Conservation (phyloP, 2,113 vertebrate species). For the Percina caprodes region DNA sequence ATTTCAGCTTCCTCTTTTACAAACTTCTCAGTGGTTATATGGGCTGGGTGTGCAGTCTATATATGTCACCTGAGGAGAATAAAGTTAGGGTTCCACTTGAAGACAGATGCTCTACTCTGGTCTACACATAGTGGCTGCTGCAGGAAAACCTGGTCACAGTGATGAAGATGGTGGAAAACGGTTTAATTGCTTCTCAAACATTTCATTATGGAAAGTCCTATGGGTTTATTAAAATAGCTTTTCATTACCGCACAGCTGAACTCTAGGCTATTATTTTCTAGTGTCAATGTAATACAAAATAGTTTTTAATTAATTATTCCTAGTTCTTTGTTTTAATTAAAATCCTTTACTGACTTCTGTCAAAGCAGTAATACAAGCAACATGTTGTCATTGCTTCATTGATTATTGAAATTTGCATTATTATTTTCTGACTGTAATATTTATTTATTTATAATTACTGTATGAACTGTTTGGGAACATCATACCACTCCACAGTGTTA, state of each 20-base stretch:
- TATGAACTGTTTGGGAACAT: not conserved
- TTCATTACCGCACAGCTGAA: not conserved
- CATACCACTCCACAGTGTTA: not conserved
- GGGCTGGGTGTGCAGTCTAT: conserved; percentile 50
- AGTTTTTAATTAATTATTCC: not conserved
- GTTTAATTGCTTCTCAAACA: conserved; percentile 23
- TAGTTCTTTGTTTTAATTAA: conserved; percentile 7
- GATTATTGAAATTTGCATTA: not conserved
- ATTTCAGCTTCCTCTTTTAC: conserved; percentile 54
- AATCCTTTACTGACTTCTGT: not conserved
- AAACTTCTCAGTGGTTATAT: conserved; percentile 53
- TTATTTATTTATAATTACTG: conserved; percentile 3
- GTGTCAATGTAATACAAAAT: not conserved
- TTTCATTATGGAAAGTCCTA: conserved; percentile 15
- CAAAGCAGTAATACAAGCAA: not conserved
- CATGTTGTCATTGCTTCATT: not conserved
- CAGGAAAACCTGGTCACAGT: not conserved
- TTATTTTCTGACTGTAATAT: not conserved
- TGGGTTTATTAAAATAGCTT: not conserved
- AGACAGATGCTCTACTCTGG: not conserved
- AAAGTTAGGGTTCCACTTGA: conserved; percentile 9
- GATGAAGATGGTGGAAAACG: not conserved
- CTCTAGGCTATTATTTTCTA: not conserved
- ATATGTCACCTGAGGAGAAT: conserved; percentile 64
- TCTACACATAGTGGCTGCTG: not conserved